Base-by-base conservation (phyloP, 1,140 invertebrate species). In the Panagrolaimus sp. region DNA sequence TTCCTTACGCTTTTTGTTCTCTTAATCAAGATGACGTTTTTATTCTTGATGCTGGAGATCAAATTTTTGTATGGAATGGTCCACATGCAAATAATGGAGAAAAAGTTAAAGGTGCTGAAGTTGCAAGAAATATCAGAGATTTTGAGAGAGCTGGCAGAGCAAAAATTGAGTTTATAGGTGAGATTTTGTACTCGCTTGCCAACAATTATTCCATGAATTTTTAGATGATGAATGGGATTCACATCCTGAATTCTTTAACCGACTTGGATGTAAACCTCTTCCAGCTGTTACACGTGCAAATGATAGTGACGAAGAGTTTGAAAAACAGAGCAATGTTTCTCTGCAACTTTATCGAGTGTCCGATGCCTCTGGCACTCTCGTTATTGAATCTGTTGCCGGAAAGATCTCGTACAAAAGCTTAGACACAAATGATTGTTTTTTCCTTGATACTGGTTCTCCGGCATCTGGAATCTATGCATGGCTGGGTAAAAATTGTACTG, bases 21-120 rank as follows among this genome's bases (percentile, higher is more conserved):
- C n/a, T 58, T 0, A 58, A 58, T 8, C 21, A 21, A 10, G 52
- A 58, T 24, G 52, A 58, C 14, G 52, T 28, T 8, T 58, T 58
- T 28, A 58, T 58, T 4, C 52, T 58, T n/a, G 52, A 58, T 28
- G 28, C 17, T 1, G 52, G 52, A 21, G 52, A 58, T 58, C 21
- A 21, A n/a, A 58, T 58, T 21, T 58, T 21, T 58, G 52, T 58
- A 4, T 58, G 52, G 52, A 26, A 26, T 58, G 52, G 52, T 21
- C 8, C 21, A 58, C 21, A 21, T 17, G 52, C 52, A 2, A 58
- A 58, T 21, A 26, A 28, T n/a, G 21, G 21, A 12, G 52, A 58
- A 8, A n/a, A 28, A 24, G 21, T 21, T 5, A 58, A 58, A 58
- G 52, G 21, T 4, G 52, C 21, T 14, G 52, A 58, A 58, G 52